phyloP scores from a whole-genome alignment of 37 sponge, comb jelly and placozoan genomes.

The Beroe ovata region DNA sequence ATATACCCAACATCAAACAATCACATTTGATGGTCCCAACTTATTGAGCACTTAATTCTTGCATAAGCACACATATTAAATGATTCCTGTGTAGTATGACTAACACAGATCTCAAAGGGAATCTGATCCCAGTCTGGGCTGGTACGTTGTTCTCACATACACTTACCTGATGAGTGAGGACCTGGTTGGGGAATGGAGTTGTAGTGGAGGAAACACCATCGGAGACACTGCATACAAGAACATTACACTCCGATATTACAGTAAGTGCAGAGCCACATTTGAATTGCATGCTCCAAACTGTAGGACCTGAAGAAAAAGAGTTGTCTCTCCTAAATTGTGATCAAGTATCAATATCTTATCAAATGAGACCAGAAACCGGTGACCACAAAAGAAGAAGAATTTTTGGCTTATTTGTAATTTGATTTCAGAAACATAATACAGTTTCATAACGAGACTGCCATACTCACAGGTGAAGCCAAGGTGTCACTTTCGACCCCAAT shows the following conservation, averaged over 20 bases:
- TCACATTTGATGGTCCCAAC: no score
- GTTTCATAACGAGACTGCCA: background rate
- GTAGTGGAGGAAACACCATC: background rate
- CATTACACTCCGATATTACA: background rate
- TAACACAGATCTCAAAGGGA: constrained; percentile 12
- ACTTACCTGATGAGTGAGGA: constrained; percentile 11
- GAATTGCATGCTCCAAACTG: no score
- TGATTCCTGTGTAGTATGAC: no score
- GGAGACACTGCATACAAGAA: background rate
- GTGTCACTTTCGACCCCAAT: background rate
- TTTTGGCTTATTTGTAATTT: background rate
- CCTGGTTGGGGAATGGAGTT: constrained; percentile 41
- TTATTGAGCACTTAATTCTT: no score
- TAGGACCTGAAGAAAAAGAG: background rate
- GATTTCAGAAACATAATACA: background rate
- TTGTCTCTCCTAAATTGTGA: background rate
- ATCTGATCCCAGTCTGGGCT: constrained; percentile 53
- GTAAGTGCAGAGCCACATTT: background rate
- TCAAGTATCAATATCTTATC: no score
- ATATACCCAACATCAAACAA: no score
- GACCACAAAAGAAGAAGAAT: background rate
- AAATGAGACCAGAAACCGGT: no score
- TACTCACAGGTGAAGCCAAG: constrained; percentile 22
- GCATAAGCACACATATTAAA: no score
- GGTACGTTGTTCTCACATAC: constrained; percentile 54